Evolutionary conservation across 1,140 invertebrate species (phyloP).

Genomic region (Anoplolepis gracilipes): DNA sequence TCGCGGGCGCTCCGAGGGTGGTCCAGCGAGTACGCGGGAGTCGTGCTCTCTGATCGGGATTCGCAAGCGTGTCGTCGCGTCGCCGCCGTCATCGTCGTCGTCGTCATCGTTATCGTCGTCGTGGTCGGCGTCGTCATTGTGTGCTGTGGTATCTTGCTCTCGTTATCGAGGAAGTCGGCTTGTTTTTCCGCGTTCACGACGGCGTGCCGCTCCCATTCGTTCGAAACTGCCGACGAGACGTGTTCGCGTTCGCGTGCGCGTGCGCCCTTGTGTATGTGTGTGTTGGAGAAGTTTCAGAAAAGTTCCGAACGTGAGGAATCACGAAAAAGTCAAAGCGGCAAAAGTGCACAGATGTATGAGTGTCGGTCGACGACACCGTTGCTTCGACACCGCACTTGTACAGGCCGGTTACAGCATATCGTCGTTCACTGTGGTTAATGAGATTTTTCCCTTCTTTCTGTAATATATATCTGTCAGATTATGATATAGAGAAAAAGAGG

Average conservation of each 20-base stretch:
- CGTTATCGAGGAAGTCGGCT: not conserved
- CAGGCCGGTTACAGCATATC: not conserved
- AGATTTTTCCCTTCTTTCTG: not conserved
- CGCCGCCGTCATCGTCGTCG: not conserved
- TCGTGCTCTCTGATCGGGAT: constrained; percentile 28
- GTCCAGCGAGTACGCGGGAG: constrained; percentile 73
- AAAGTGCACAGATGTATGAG: constrained; percentile 30
- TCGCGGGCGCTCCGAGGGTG: constrained; percentile 79
- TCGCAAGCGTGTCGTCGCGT: constrained; percentile 37
- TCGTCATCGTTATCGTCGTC: not conserved
- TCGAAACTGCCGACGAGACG: not conserved
- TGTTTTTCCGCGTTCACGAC: not conserved
- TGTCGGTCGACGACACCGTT: constrained; percentile 45
- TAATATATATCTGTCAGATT: not conserved
- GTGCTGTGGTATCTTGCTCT: constrained; percentile 6
- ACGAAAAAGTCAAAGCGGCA: not conserved
- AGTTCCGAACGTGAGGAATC: constrained; percentile 32
- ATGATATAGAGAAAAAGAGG: not conserved
- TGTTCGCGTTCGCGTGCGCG: constrained; percentile 1
- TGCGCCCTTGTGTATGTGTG: not conserved
- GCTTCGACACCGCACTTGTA: not conserved
- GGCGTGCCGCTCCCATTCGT: not conserved
- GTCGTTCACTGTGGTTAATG: not conserved
- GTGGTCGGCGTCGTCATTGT: constrained; percentile 2
- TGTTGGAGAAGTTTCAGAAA: constrained; percentile 20